Percentiles rank a stretch among this genome's conserved stretches.
Evolutionary conservation across 2,113 vertebrate species (phyloP).

Genomic region (Okapia johnstoni): DNA sequence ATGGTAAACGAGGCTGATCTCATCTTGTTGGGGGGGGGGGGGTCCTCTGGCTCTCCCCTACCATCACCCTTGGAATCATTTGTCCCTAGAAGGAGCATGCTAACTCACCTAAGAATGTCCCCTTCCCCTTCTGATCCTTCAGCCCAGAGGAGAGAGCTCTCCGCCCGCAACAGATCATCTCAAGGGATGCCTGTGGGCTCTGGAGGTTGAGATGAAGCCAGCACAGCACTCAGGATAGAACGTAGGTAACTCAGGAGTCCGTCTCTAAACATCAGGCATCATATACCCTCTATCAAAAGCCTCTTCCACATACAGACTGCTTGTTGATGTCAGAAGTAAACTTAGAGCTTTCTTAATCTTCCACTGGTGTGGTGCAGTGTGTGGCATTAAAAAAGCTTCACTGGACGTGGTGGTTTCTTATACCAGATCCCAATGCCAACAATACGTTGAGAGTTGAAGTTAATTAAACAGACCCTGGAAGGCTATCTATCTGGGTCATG

Average conservation of each 20-base stretch:
- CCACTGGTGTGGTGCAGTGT: background rate
- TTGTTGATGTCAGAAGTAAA: background rate
- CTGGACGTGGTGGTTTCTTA: background rate
- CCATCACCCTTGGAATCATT: background rate
- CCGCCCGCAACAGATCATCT: background rate
- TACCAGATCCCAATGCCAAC: background rate
- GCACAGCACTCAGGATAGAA: rapidly evolving
- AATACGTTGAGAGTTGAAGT: rapidly evolving
- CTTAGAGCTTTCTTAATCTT: background rate
- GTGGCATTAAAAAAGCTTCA: background rate
- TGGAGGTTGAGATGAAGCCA: background rate
- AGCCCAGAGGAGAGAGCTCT: background rate
- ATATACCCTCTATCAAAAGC: rapidly evolving
- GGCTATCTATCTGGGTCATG: background rate
- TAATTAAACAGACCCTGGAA: background rate
- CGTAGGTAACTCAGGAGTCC: background rate
- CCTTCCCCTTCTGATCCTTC: background rate
- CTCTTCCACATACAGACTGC: background rate
- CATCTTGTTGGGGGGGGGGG: background rate
- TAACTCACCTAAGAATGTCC: background rate
- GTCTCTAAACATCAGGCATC: background rate
- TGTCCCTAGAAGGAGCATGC: background rate
- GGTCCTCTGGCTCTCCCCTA: background rate
- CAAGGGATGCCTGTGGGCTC: background rate
- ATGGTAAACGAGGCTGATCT: background rate